phyloP scores from a whole-genome alignment of 2,888 invertebrate species.

The Ethmia dodecea region DNA sequence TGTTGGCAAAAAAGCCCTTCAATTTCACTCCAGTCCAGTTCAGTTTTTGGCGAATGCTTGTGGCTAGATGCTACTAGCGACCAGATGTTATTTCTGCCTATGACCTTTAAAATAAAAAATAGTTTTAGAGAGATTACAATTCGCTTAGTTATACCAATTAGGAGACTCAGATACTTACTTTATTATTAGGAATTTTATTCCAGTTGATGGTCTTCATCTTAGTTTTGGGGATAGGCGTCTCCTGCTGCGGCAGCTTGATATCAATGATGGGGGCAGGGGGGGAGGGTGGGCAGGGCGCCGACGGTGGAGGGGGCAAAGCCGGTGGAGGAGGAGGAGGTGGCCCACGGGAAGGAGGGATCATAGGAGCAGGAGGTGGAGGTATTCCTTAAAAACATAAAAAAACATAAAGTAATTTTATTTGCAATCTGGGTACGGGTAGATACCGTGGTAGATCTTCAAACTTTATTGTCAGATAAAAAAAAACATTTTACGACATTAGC shows the following conservation, averaged over 20 bases:
- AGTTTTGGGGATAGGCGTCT: constrained; percentile 94
- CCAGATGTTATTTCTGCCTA: constrained; percentile 96
- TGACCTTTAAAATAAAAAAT: constrained; percentile 78
- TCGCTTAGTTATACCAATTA: no score
- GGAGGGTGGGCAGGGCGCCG: constrained; percentile 49
- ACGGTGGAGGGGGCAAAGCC: constrained; percentile 55
- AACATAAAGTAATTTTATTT: no score
- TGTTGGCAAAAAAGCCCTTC: constrained; percentile 97
- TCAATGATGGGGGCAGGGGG: constrained; percentile 55
- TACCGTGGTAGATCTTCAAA: no score
- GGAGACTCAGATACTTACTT: constrained; percentile 78
- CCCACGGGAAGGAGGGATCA: constrained; percentile 58
- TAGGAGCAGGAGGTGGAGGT: constrained; percentile 50
- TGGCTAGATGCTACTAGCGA: constrained; percentile 91
- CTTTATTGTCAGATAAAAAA: no score
- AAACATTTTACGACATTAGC: no score
- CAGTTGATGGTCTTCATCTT: constrained; percentile 99
- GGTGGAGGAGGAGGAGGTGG: constrained; percentile 62
- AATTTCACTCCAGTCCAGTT: constrained; percentile 95
- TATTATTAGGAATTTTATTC: constrained; percentile 96
- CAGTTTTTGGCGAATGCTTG: constrained; percentile 88
- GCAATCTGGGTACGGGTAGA: no score
- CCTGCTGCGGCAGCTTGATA: constrained; percentile 89
- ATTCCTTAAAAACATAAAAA: no score
- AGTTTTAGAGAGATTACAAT: no score